phyloP scores from a whole-genome alignment of 2,797 vertebrate species.

The Thaleichthys pacificus region DNA sequence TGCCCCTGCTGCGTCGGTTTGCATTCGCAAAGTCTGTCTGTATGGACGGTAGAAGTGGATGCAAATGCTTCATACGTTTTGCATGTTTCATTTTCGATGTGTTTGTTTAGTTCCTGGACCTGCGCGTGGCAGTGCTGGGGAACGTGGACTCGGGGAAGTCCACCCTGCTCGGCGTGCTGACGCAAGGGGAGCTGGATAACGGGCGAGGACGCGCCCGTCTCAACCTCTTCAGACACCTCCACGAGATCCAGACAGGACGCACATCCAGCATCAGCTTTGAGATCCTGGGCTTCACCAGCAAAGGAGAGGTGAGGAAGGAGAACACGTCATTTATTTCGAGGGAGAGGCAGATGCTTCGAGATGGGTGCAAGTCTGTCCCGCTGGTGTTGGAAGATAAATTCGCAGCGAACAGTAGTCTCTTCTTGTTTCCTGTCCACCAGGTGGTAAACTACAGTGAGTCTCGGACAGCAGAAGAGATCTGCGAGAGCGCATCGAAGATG shows the following conservation, averaged over 20 bases:
- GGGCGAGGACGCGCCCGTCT: slow-evolving; percentile 85
- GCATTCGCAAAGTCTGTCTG: background rate
- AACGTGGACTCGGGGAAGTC: slow-evolving; percentile 91
- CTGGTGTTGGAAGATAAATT: background rate
- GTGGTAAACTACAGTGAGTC: slow-evolving; percentile 92
- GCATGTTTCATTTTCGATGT: background rate
- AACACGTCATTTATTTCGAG: too few relatives aligned
- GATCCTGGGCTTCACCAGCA: slow-evolving; percentile 89
- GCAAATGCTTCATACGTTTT: background rate
- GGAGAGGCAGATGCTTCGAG: too few relatives aligned
- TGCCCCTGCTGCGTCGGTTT: too few relatives aligned
- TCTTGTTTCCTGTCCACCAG: slow-evolving; percentile 51
- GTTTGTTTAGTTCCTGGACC: slow-evolving; percentile 81
- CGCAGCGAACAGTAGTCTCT: background rate
- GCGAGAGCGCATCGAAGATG: slow-evolving; percentile 91
- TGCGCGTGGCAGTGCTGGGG: slow-evolving; percentile 87
- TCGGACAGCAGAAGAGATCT: slow-evolving; percentile 87
- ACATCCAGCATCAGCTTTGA: slow-evolving; percentile 92
- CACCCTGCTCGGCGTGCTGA: slow-evolving; percentile 86
- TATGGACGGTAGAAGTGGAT: background rate
- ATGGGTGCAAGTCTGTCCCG: background rate
- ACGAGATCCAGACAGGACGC: slow-evolving; percentile 89
- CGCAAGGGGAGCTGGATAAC: slow-evolving; percentile 88
- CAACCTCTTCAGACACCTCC: slow-evolving; percentile 89
- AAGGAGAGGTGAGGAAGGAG: slow-evolving; percentile 80